Conservation (phyloP, 2,797 vertebrate species). For the Centroberyx gerrardi region DNA sequence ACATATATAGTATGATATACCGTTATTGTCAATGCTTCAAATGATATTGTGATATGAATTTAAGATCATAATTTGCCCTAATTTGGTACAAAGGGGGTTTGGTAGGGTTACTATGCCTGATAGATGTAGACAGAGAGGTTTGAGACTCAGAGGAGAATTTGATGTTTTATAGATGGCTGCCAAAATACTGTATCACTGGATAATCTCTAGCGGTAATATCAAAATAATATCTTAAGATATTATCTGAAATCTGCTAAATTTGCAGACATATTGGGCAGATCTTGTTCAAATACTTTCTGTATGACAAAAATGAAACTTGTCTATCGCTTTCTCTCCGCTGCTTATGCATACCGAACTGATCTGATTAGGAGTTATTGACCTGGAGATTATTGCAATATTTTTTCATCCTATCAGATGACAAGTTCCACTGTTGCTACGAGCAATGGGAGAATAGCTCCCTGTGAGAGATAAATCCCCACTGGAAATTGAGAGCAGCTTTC, state of each 20-base stretch:
- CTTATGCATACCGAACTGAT: conserved; percentile 9
- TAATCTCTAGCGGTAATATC: not conserved
- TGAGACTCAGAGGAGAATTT: not conserved
- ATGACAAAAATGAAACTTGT: not conserved
- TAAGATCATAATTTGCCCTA: no score
- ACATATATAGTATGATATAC: no score
- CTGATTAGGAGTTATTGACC: conserved; percentile 33
- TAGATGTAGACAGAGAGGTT: not conserved
- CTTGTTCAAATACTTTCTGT: not conserved
- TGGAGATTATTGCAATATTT: conserved; percentile 26
- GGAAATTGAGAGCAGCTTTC: conserved; percentile 74
- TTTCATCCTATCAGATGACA: conserved; percentile 42
- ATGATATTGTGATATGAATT: no score
- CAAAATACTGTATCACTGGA: conserved; percentile 2
- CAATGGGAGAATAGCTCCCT: conserved; percentile 37
- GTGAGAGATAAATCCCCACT: conserved; percentile 56
- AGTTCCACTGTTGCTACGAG: conserved; percentile 17
- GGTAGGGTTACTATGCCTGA: not conserved
- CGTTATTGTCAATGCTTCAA: no score
- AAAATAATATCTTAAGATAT: not conserved
- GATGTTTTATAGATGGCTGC: not conserved
- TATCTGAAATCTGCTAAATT: not conserved
- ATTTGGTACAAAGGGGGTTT: no score
- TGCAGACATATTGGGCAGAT: not conserved
- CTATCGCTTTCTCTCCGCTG: not conserved